phyloP scores from a whole-genome alignment of 2,888 invertebrate genomes.

The Drosophila meridionalis region DNA sequence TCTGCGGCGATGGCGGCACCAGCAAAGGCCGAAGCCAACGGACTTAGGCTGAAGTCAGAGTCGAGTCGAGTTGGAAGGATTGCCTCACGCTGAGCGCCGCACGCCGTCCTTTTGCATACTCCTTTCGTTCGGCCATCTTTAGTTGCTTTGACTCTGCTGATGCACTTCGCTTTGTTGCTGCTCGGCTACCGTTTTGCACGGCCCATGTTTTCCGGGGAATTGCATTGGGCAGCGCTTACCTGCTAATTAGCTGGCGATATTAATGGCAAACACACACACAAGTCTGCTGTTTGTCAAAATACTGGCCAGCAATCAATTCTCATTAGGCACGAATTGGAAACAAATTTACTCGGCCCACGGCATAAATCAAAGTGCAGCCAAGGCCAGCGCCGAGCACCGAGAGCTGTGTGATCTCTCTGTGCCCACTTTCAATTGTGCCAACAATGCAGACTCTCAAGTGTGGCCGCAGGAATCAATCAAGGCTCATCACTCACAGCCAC shows the following conservation, averaged over 20 bases:
- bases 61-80: conserved; percentile 11
- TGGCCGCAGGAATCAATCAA: conserved; percentile 83
- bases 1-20: conserved; percentile 34
- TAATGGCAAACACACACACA: conserved; percentile 26
- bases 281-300: conserved; percentile 78
- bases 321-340: conserved; percentile 80
- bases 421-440: conserved; percentile 63
- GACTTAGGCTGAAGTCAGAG: conserved; percentile 24
- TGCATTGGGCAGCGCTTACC: conserved; percentile 46
- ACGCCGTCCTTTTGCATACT: conserved; percentile 22
- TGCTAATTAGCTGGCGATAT: conserved; percentile 67
- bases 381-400: conserved; percentile 47
- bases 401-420: conserved; percentile 6
- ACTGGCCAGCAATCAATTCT: conserved; percentile 77
- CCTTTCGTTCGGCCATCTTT: conserved; percentile 22
- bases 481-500: conserved; percentile 79
- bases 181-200: conserved; percentile 59
- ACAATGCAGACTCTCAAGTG: conserved; percentile 76
- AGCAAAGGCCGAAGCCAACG: conserved; percentile 33
- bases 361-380: conserved; percentile 71
- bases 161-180: conserved; percentile 27
- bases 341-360: conserved; percentile 60
- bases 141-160: conserved; percentile 38
- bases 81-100: conserved; percentile 47
- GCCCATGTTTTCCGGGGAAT: conserved; percentile 40